phyloP scores from a whole-genome alignment of 2,797 vertebrate genomes.

The Natrix natrix region DNA sequence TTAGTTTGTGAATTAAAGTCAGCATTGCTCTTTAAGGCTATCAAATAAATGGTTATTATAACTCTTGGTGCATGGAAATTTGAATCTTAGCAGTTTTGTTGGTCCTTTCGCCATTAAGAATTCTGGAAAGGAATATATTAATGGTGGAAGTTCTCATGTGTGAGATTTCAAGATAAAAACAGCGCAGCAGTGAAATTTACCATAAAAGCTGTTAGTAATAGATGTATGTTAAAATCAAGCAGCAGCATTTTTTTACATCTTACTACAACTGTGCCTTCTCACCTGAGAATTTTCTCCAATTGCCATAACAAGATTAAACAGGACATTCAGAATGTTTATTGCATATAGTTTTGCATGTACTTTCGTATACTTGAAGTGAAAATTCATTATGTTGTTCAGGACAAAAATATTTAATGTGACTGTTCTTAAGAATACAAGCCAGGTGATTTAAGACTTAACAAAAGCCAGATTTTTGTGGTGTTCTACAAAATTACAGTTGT shows the following conservation, averaged over 20 bases:
- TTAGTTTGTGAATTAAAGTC: background rate
- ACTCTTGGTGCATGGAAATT: background rate
- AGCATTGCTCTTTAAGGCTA: background rate
- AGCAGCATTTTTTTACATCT: background rate
- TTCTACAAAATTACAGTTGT: background rate
- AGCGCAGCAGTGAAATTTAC: background rate
- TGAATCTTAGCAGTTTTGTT: background rate
- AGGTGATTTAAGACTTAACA: background rate
- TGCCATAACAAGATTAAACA: background rate
- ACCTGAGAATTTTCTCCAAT: background rate
- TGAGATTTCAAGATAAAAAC: background rate
- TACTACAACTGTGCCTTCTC: background rate
- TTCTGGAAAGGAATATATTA: background rate
- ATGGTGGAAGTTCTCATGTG: background rate
- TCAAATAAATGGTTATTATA: background rate
- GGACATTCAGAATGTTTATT: background rate
- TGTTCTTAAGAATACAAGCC: background rate
- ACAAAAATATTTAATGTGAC: background rate
- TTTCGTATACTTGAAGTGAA: background rate
- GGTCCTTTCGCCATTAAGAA: background rate
- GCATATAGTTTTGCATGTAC: background rate
- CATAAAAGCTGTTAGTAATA: background rate
- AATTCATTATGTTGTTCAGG: background rate
- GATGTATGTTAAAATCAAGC: background rate
- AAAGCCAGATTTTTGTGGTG: background rate